phyloP scores from a whole-genome alignment of 1,140 invertebrate genomes.

The Uloborus diversus region DNA sequence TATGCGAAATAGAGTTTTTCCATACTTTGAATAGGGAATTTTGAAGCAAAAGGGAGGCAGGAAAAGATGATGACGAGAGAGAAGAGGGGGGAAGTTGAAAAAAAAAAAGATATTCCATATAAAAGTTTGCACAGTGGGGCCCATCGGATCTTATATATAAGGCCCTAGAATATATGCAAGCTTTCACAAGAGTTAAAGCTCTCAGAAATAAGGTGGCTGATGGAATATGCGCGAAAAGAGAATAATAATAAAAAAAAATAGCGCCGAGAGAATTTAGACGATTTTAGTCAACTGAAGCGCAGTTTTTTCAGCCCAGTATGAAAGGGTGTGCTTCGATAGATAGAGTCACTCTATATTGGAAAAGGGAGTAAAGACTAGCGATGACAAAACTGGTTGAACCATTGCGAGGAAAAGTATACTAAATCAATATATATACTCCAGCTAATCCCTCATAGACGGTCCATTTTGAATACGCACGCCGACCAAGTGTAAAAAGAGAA shows the following conservation, averaged over 20 bases:
- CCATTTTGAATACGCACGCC: conserved; percentile 43
- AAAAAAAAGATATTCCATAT: conserved; percentile 29
- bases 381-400: conserved; percentile 31
- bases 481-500: conserved; percentile 41
- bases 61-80: conserved; percentile 29
- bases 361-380: not conserved
- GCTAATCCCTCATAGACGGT: conserved; percentile 33
- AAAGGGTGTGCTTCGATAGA: not conserved
- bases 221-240: conserved; percentile 35
- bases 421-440: conserved; percentile 36
- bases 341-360: not conserved
- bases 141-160: conserved; percentile 19
- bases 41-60: conserved; percentile 28
- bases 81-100: not conserved
- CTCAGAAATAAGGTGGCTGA: conserved; percentile 50
- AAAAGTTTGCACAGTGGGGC: conserved; percentile 45
- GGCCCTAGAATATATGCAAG: conserved; percentile 45
- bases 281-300: conserved; percentile 48
- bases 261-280: conserved; percentile 27
- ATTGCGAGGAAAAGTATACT: conserved; percentile 9
- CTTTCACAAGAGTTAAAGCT: conserved; percentile 50
- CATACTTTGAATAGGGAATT: conserved; percentile 52
- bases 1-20: conserved; percentile 51
- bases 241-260: conserved; percentile 19
- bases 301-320: not conserved